Conservation (phyloP, 2,888 invertebrate species). For the Cantharis nigra region DNA sequence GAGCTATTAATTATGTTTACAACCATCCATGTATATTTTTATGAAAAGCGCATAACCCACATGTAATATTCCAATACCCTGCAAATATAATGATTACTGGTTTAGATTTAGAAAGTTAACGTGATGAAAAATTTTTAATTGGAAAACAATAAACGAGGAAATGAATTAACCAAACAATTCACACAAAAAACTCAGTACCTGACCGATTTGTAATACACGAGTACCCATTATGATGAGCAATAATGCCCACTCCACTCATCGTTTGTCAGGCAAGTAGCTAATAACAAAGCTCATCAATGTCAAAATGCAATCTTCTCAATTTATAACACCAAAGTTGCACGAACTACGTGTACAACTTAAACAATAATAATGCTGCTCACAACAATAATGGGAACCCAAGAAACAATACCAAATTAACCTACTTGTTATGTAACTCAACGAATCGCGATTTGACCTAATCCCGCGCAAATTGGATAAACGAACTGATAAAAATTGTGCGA, state of each 20-base stretch:
- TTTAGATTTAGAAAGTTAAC: background rate
- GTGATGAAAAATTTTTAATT: background rate
- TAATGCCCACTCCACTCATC: background rate
- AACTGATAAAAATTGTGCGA: background rate
- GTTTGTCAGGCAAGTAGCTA: background rate
- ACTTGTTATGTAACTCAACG: slow-evolving; percentile 14
- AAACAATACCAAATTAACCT: slow-evolving; percentile 20
- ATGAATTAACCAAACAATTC: background rate
- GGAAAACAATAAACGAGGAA: background rate
- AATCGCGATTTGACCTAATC: background rate
- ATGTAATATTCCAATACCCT: background rate
- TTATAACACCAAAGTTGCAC: background rate
- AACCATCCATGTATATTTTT: background rate
- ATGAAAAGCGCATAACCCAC: background rate
- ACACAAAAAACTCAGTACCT: background rate
- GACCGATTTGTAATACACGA: background rate
- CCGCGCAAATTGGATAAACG: background rate
- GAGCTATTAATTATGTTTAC: background rate
- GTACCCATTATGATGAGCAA: background rate
- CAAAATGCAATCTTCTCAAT: background rate
- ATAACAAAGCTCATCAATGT: background rate
- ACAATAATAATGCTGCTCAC: background rate
- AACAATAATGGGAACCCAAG: slow-evolving; percentile 12
- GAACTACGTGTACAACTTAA: background rate
- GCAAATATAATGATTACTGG: background rate